Percentiles rank a stretch among this genome's conserved stretches.
Conservation (phyloP, 2,113 vertebrate genomes). For the Hippocampus guttulatus region DNA sequence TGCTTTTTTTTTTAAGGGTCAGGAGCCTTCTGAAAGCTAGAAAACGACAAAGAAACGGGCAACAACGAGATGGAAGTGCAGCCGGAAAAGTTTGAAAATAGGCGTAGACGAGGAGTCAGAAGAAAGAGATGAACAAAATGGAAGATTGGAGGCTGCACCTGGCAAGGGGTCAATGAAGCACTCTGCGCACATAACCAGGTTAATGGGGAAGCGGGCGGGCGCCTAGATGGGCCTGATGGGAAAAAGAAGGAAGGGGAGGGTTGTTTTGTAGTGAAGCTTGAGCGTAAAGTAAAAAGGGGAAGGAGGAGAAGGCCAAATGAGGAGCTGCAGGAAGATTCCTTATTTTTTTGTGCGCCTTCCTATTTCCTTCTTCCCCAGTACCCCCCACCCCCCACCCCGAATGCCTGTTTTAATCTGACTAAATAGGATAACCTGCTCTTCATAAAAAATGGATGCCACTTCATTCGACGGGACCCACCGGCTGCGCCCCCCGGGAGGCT, state of each 20-base stretch:
- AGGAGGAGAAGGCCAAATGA: slow-evolving; percentile 19
- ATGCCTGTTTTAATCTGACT: slow-evolving; percentile 75
- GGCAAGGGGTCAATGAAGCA: slow-evolving; percentile 56
- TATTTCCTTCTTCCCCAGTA: slow-evolving; percentile 12
- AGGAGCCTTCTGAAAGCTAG: background rate
- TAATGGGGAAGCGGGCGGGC: slow-evolving; percentile 40
- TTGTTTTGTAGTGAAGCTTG: slow-evolving; percentile 39
- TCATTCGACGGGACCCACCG: slow-evolving; percentile 69
- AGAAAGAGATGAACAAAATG: background rate
- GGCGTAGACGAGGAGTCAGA: background rate
- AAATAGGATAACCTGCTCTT: slow-evolving; percentile 83
- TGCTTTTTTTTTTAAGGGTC: background rate
- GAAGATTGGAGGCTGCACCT: slow-evolving; percentile 29
- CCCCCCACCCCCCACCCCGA: slow-evolving; percentile 16
- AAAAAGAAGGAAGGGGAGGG: slow-evolving; percentile 12
- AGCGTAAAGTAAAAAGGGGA: slow-evolving; percentile 40
- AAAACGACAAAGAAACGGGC: background rate
- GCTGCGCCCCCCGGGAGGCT: slow-evolving; percentile 50
- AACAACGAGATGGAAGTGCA: background rate
- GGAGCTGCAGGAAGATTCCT: slow-evolving; percentile 36
- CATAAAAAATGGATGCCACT: slow-evolving; percentile 80
- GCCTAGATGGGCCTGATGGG: slow-evolving; percentile 26
- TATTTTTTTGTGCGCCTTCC: slow-evolving; percentile 55
- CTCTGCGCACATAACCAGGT: slow-evolving; percentile 58
- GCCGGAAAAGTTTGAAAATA: background rate